Base-by-base conservation (phyloP, 2,113 vertebrate genomes). In the Hydrolagus affinis region DNA sequence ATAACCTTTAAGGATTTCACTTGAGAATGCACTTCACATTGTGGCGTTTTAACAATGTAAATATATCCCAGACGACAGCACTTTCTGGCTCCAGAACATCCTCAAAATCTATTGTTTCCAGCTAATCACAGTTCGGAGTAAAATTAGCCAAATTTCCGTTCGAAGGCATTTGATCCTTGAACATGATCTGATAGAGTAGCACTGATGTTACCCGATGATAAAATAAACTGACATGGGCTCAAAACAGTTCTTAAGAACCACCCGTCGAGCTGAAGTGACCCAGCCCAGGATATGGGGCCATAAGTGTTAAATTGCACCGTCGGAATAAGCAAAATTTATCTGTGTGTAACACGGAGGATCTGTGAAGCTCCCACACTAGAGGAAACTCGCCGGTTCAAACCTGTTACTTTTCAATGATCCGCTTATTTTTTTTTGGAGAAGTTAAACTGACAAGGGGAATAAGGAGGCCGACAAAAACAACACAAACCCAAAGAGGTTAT, bases 161-260 rank as follows among this genome's bases (percentile, higher is more conserved):
- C 23, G 44, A 60, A 78, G 60, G 19, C 75, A 60, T 25, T 60
- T 78, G 75, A 78, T 78, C 57, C 57, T 59, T 30, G 60, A 60
- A 59, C 44, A 60, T 30, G 19, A 19, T 75, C 73, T 78, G 73
- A 60, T 4, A 30, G 73, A 78, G 14, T 60, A 77, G 59, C 14
- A 78, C 60, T 78, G 21, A 78, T 57, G 60, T 25, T 78, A 78
- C n/a, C 19, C n/a, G 59, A 78, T 60, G 60, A 78, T 77, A 59
- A 77, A n/a, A 11, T 77, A 77, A 77, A 19, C 57, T 11, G n/a
- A 59, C 60, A n/a, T 57, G 2, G n/a, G 21, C 73, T 75, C 56
- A 30, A 56, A 75, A 30, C 56, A 59, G 23, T 59, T 59, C 23
- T 60, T 57, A 78, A 78, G 75, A 78, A n/a, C 75, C 57, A 32